A percentile compares a stretch with the other conserved stretches of the same genome.
Conservation (phyloP, 2,888 invertebrate genomes). For the Spisula subtruncata region DNA sequence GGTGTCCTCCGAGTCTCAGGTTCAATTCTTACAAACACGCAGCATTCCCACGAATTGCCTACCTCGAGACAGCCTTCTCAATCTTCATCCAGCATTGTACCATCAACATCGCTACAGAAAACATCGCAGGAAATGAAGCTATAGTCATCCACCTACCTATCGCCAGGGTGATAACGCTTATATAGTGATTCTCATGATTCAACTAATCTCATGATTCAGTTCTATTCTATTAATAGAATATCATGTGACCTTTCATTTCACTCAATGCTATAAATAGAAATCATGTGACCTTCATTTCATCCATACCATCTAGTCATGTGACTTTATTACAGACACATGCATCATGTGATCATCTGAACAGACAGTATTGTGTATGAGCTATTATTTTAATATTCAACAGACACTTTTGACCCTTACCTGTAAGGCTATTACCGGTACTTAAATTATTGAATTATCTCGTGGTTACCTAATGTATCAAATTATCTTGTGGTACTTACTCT, state of each 20-base stretch:
- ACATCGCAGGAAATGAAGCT: conserved; percentile 82
- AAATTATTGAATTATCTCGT: no score
- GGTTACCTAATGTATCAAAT: not conserved
- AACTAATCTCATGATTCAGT: conserved; percentile 17
- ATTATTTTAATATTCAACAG: conserved; percentile 5
- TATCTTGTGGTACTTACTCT: no score
- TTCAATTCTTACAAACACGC: conserved; percentile 86
- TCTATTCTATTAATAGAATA: conserved; percentile 6
- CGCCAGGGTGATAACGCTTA: not conserved
- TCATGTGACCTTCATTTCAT: conserved; percentile 11
- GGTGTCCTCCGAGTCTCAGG: conserved; percentile 91
- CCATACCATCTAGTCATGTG: not conserved
- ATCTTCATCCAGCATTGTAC: conserved; percentile 82
- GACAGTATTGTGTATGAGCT: not conserved
- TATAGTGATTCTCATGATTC: conserved; percentile 28
- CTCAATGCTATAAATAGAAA: conserved; percentile 4
- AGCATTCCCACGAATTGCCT: conserved; percentile 86
- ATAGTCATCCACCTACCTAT: not conserved
- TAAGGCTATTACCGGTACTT: not conserved
- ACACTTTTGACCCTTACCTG: not conserved
- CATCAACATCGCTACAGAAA: conserved; percentile 82
- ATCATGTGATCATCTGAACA: not conserved
- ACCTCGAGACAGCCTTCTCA: conserved; percentile 82
- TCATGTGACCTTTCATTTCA: conserved; percentile 15
- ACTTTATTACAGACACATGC: not conserved